Evolutionary conservation across 2,797 vertebrate species (phyloP).

Genomic region (Steatocranus sp.): DNA sequence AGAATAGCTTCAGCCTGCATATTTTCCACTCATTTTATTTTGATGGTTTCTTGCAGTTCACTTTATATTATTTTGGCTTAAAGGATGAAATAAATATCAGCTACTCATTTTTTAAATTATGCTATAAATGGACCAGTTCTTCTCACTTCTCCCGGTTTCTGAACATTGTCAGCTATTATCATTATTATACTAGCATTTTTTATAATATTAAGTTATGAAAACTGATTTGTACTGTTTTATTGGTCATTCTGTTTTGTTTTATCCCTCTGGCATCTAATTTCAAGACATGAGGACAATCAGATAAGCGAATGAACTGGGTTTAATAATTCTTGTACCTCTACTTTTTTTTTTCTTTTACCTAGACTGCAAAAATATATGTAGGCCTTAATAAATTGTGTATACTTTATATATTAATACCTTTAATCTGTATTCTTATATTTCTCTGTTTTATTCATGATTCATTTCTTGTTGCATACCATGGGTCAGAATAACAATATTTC

Average conservation of each 20-base stretch:
- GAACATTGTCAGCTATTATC: neutral
- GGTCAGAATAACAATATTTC: neutral
- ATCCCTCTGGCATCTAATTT: neutral
- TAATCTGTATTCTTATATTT: neutral
- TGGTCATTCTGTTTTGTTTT: neutral
- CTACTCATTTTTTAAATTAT: accelerated
- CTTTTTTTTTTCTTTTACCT: neutral
- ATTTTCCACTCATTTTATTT: neutral
- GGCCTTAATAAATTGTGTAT: accelerated
- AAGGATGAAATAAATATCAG: neutral
- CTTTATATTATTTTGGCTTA: neutral
- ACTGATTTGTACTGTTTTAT: neutral
- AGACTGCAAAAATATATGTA: neutral
- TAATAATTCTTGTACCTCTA: neutral
- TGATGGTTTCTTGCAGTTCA: neutral
- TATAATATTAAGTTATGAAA: neutral
- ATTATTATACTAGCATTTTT: accelerated
- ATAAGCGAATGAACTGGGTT: accelerated
- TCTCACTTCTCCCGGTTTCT: accelerated
- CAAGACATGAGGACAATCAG: neutral
- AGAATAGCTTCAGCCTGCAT: neutral
- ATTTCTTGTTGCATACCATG: neutral
- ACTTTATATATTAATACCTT: neutral
- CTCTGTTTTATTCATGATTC: neutral
- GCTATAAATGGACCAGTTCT: neutral